Conservation (phyloP, 2,888 invertebrate species). For the Plagodis pulveraria region DNA sequence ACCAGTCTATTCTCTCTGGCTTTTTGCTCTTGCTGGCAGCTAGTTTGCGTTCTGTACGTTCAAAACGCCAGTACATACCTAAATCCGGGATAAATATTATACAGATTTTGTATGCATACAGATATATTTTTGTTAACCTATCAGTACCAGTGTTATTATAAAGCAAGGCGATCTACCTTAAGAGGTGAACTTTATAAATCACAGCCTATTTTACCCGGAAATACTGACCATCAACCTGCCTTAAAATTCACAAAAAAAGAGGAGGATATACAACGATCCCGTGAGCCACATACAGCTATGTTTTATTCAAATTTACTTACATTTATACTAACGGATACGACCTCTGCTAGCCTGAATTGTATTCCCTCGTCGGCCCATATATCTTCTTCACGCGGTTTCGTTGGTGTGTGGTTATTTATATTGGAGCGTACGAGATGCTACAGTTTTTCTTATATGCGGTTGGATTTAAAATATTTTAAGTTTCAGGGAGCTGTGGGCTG, state of each 20-base stretch:
- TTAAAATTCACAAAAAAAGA: slow-evolving; percentile 29
- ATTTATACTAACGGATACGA: slow-evolving; percentile 83
- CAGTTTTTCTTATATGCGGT: background rate
- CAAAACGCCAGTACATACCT: no score
- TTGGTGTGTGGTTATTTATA: slow-evolving; percentile 74
- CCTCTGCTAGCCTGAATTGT: slow-evolving; percentile 79
- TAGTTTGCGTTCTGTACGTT: no score
- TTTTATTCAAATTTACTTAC: slow-evolving; percentile 86
- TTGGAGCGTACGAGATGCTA: slow-evolving; percentile 46
- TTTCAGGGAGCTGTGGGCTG: no score
- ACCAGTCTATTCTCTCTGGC: no score
- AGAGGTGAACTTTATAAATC: slow-evolving; percentile 5
- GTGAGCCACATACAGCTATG: slow-evolving; percentile 57
- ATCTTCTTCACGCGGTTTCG: slow-evolving; percentile 76
- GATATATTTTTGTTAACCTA: background rate
- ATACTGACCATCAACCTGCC: slow-evolving; percentile 26
- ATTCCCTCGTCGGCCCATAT: slow-evolving; percentile 81
- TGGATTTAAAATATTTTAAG: no score
- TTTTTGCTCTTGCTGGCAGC: no score
- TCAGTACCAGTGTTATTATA: background rate
- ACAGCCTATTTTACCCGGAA: slow-evolving; percentile 2
- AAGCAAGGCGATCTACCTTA: background rate
- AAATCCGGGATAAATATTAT: no score
- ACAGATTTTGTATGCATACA: background rate
- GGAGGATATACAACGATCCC: slow-evolving; percentile 37